Evolutionary conservation across 2,888 invertebrate genomes (phyloP), one percentile per base, ranked within the genome.

Genomic region (Frankliniella fusca): DNA sequence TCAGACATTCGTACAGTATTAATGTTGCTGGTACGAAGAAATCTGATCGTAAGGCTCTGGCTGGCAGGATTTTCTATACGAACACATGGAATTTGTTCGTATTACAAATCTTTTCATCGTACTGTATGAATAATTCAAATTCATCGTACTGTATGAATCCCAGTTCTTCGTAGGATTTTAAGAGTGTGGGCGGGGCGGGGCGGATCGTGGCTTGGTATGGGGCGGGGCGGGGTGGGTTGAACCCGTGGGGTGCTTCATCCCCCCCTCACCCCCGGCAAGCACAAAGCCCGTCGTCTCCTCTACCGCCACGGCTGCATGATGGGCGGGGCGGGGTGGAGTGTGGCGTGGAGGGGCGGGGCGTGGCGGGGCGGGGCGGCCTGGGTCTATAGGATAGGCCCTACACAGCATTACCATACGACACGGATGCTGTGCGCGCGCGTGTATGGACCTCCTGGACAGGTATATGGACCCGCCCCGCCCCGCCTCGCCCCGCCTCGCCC

Each of bases 391-490:
- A 27, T 76, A 76, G 70, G 70, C 70, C 70, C 23, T 70, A 54
- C 54, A 54, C 70, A 11, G 70, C 70, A 76, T 76, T 76, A 76
- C 70, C 70, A 76, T 76, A 27, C 70, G 70, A 70, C 70, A 70
- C 70, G 70, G 54, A 54, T 54, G 54, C 27, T 76, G 70, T 23
- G 70, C 70, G 70, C 70, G 3, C 70, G 27, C 27, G 61, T 61
- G n/a, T 61, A 61, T 18, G 61, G 61, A 61, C 61, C 61, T 61
- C 61, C 70, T 23, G 70, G 70, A 27, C 70, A 76, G 70, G 70
- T 76, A 76, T 76, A 76, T 76, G 70, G 70, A 76, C 70, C 61
- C 61, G 15, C 54, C 15, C 54, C 54, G 54, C 54, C 15, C 15
- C 12, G 18, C 54, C 20, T 5, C 61, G 3, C 61, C 61, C n/a